Conservation (phyloP, 37 sponge, comb jelly and placozoan species). For the Halisarca cf. caerulea region DNA sequence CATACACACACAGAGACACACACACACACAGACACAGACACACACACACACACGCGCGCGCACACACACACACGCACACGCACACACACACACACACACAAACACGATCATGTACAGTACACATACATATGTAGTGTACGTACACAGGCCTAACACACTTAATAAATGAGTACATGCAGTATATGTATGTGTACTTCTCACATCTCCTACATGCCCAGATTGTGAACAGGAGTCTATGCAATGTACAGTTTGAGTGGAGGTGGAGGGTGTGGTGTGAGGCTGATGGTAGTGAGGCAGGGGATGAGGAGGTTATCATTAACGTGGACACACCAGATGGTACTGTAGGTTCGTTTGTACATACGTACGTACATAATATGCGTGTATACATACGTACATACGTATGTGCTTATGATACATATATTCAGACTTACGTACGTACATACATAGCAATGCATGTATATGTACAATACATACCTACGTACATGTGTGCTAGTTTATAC, state of each 20-base stretch:
- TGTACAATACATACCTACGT: not conserved
- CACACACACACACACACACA: too few species aligned
- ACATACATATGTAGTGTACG: too few species aligned
- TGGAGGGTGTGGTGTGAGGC: not conserved
- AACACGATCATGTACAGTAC: too few species aligned
- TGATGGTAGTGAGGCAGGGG: not conserved
- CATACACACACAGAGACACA: too few species aligned
- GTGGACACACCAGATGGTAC: conserved; percentile 45
- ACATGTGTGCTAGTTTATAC: not conserved
- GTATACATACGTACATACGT: not conserved
- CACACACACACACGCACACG: too few species aligned
- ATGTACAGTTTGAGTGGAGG: conserved; percentile 52
- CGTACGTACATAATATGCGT: not conserved
- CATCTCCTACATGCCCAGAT: conserved; percentile 39
- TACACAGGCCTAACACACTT: too few species aligned
- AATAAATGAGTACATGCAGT: too few species aligned
- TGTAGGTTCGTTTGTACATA: conserved; percentile 41
- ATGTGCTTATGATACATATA: not conserved
- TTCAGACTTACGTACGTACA: not conserved
- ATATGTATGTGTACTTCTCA: not conserved
- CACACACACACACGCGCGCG: too few species aligned
- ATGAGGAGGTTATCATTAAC: conserved; percentile 1
- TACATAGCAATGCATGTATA: not conserved
- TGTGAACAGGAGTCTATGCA: conserved; percentile 48
- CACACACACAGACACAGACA: too few species aligned